These are phyloP conservation scores for Brevimyrus niger DNA, from an alignment of 2,113 vertebrate genomes.

Conservation along the genomic window DNA sequence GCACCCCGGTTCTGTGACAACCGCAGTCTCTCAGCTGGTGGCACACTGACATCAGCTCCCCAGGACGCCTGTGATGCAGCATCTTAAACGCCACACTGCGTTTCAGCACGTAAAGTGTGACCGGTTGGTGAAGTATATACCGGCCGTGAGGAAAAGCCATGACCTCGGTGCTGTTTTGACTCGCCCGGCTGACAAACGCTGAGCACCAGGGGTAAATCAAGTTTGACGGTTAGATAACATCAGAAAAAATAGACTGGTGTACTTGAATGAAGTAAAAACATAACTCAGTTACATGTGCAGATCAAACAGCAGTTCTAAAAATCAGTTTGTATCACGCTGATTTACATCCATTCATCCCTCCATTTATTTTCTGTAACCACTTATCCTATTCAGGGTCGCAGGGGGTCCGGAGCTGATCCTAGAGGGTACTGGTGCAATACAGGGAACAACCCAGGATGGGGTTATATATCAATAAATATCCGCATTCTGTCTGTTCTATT, in stretches of 20 bases:
- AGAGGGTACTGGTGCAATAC: neutral
- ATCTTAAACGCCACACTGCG: neutral
- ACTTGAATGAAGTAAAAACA: neutral
- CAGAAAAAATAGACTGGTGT: neutral
- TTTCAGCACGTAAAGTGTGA: neutral
- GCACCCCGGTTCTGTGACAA: neutral
- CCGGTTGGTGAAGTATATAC: neutral
- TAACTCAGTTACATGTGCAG: neutral
- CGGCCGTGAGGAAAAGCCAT: neutral
- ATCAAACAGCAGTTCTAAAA: neutral
- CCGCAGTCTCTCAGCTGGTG: neutral
- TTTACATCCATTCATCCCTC: neutral
- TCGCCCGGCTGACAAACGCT: neutral
- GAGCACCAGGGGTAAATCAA: neutral
- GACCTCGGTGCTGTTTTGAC: neutral
- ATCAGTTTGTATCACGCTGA: no score
- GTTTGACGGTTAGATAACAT: neutral
- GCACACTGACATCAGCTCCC: neutral
- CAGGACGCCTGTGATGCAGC: neutral
- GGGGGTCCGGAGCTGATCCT: neutral
- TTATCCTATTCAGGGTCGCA: neutral
- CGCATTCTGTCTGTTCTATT: neutral
- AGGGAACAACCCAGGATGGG: neutral
- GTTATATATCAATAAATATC: neutral
- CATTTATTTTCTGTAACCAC: neutral